These are phyloP conservation scores for Cavia aperea DNA, from an alignment of 2,113 vertebrate species.

Conservation along the genomic window DNA sequence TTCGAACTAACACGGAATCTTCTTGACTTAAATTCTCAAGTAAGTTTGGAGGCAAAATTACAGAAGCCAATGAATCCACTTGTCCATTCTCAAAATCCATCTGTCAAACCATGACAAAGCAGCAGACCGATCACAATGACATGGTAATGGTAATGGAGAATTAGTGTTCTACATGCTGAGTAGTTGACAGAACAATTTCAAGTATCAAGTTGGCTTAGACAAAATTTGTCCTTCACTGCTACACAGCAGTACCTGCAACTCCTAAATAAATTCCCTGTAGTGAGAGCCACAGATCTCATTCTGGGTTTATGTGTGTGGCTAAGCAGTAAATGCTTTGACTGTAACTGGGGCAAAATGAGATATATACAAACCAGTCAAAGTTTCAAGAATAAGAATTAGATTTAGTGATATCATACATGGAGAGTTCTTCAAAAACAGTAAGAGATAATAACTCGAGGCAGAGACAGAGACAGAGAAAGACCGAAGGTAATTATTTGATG, in stretches of 20 bases:
- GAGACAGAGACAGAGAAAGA: too few species aligned
- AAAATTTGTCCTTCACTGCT: neutral
- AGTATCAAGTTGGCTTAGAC: neutral
- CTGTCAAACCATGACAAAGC: constrained; percentile 72
- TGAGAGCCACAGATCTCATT: neutral
- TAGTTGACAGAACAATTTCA: neutral
- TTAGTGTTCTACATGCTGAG: neutral
- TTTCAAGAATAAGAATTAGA: neutral
- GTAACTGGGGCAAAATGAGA: neutral
- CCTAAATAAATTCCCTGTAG: neutral
- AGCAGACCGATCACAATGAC: neutral
- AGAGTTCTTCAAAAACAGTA: constrained; percentile 1
- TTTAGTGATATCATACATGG: neutral
- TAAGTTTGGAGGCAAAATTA: constrained; percentile 86
- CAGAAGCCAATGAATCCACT: constrained; percentile 80
- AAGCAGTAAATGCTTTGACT: neutral
- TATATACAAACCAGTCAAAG: neutral
- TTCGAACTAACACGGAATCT: constrained; percentile 77
- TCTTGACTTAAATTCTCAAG: constrained; percentile 79
- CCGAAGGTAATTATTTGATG: neutral
- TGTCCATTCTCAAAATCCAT: constrained; percentile 83
- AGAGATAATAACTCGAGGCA: neutral
- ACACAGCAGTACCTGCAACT: neutral
- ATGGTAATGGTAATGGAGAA: neutral
- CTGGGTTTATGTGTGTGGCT: neutral